Base-by-base conservation (phyloP, 2,113 vertebrate species). In the Scomber colias region DNA sequence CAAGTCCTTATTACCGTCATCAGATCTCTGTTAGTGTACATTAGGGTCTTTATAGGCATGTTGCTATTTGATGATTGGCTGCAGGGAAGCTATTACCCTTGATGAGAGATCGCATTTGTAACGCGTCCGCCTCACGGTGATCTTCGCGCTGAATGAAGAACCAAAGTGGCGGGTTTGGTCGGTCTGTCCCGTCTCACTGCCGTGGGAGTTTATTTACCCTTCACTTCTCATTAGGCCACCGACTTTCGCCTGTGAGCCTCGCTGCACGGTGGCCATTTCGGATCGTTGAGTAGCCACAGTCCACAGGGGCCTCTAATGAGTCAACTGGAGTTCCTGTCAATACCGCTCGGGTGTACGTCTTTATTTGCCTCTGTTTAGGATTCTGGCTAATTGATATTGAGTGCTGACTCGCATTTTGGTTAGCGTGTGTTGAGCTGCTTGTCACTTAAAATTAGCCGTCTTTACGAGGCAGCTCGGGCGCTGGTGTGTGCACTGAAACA, bases 361-460 rank as follows among this genome's bases (percentile, higher is more conserved):
- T 86, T 67, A 70, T 84, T 69, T 53, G 67, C 60, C 51, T 49
- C 90, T 81, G 90, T 77, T 88, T 65, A 72, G 72, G 77, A 69
- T 91, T 77, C 71, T 24, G 60, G 73, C 59, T 92, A 87, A 93
- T 82, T 89, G 87, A 88, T 84, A 86, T 75, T 85, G 89, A 93
- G 84, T 71, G 87, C 82, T 65, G 82, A 78, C 84, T 81, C 46
- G 63, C 87, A 35, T 77, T 80, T 79, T 16, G 21, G 60, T 78
- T 56, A 49, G 46, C 64, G 16, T 30, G 49, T 24, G 77, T 79
- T 70, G 73, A 82, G 60, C 71, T 57, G 53, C 81, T 75, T 82
- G 85, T 86, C 86, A 46, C 64, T 91, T 72, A 79, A 67, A 86
- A 82, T 89, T 69, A 87, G 69, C 66, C 3, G n/a, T 19, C 54